Base-by-base conservation (phyloP, 2,113 vertebrate species). In the Xenopus borealis region DNA sequence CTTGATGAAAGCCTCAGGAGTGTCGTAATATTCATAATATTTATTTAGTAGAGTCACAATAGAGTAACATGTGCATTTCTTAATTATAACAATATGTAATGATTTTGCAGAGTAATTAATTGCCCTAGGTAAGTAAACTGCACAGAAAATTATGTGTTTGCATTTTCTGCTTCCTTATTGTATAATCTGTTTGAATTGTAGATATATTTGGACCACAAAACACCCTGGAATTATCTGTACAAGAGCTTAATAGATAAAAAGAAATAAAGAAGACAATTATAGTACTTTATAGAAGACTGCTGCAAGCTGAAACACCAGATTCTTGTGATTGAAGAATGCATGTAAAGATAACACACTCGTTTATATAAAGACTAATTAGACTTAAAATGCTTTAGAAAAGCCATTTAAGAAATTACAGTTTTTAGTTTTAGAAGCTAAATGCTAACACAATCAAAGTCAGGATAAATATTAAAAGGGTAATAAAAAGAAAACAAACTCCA, bases 341-440 rank as follows among this genome's bases (percentile, higher is more conserved):
- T 33, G 45, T 75, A 75, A 75, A 69, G 72, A 75, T 69, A 75
- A 75, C 66, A 69, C 65, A 75, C 53, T 68, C 45, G 65, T 57
- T 75, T 62, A 69, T 66, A 75, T 75, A 69, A 75, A 75, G 72
- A 62, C 72, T 69, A 75, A 75, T 68, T 75, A 75, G 72, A 75
- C 55, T 75, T 75, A 69, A 75, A 75, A 62, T 66, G 18, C 57
- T 69, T 75, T 62, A 16, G 45, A 75, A 69, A 75, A 62, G 3
- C 72, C 45, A 75, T 75, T 69, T 19, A n/a, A 68, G 17, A 68
- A 68, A 62, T 68, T 62, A 53, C 72, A 33, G 19, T 74, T 69
- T 75, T 52, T 75, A 50, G 50, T 45, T 47, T 44, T 27, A 19
- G 44, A 75, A 61, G 55, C 64, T 50, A 12, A 67, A 75, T 23